A percentile compares a stretch with the other conserved stretches of the same genome.
These are phyloP conservation scores for Leptopilina syphax DNA, from an alignment of 2,888 invertebrate genomes.

Conservation along the genomic window DNA sequence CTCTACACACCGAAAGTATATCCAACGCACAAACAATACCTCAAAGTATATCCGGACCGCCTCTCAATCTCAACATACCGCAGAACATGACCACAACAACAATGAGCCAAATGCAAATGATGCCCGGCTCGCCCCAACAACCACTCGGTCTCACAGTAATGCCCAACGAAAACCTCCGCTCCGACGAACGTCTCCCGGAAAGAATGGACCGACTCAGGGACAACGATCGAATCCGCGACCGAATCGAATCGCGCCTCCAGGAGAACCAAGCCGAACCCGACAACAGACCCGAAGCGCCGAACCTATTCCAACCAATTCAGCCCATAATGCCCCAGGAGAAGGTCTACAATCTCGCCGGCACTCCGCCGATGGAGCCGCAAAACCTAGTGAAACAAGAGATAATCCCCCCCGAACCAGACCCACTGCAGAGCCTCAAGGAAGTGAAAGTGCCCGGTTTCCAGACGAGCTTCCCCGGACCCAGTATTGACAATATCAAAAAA, in stretches of 20 bases:
- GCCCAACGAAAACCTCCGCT: constrained; percentile 52
- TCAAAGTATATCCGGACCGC: constrained; percentile 61
- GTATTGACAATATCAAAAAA: constrained; percentile 86
- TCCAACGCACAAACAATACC: constrained; percentile 52
- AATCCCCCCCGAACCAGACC: constrained; percentile 81
- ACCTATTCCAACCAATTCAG: constrained; percentile 73
- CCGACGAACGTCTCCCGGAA: no score
- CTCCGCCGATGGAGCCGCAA: constrained; percentile 81
- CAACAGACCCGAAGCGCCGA: constrained; percentile 64
- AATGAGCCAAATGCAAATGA: constrained; percentile 69
- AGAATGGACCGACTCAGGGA: constrained; percentile 61
- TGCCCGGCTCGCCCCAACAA: constrained; percentile 69
- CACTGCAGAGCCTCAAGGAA: constrained; percentile 87
- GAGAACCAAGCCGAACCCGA: constrained; percentile 56
- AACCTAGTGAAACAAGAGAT: constrained; percentile 86
- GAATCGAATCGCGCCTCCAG: constrained; percentile 43
- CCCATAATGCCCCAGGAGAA: constrained; percentile 63
- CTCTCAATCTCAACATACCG: constrained; percentile 73
- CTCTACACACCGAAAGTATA: constrained; percentile 56
- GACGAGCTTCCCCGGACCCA: constrained; percentile 82
- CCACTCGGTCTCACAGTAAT: constrained; percentile 72
- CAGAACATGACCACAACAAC: constrained; percentile 69
- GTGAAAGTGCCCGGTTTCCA: constrained; percentile 88
- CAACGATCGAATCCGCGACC: constrained; percentile 51
- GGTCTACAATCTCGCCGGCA: constrained; percentile 69